Evolutionary conservation across 2,797 vertebrate genomes (phyloP), one percentile per base, ranked within the genome.

Genomic region (Crenuchus spilurus): DNA sequence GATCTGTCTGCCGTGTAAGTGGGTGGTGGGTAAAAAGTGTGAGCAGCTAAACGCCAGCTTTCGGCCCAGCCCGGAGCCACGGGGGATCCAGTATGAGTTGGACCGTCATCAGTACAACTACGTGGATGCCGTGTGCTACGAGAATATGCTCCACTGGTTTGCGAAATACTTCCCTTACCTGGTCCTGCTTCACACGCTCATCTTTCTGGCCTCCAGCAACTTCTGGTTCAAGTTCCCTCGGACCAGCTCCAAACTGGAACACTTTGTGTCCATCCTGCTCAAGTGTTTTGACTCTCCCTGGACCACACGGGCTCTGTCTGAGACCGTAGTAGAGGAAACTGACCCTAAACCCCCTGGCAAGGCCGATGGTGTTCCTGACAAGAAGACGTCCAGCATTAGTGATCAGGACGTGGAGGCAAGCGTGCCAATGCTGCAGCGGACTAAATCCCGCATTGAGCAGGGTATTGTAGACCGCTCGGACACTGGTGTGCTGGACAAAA

Each of bases 181-280:
- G 82, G 98, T 99, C 84, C 93, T 99, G 16, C 93, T 99, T 18
- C 97, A 99, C 86, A 99, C 98, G 0, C 94, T 99, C 33, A 95
- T 99, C 80, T 98, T 99, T 63, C 84, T 99, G 86, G 97, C 96
- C 20, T 98, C 96, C 83, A 99, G 98, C 88, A 99, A 98, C 88
- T 99, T 99, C 89, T 99, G 98, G 97, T 99, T 99, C 89, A 99
- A 99, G 87, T 99, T 98, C 84, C 97, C 97, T 0, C 94, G 96
- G 82, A 99, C 98, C 60, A 99, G 97, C 86, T 99, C 97, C 0
- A 99, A 99, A 88, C 92, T 99, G 82, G 97, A 99, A 83, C 98
- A 99, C 80, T 99, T 99, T 57, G 98, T 99, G 63, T 99, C 97
- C 72, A 99, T 99, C 87, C 92, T 99, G 74, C 93, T 96, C 16